Evolutionary conservation across 2,113 vertebrate species (phyloP).

Genomic region (Zosterops hypoxanthus): DNA sequence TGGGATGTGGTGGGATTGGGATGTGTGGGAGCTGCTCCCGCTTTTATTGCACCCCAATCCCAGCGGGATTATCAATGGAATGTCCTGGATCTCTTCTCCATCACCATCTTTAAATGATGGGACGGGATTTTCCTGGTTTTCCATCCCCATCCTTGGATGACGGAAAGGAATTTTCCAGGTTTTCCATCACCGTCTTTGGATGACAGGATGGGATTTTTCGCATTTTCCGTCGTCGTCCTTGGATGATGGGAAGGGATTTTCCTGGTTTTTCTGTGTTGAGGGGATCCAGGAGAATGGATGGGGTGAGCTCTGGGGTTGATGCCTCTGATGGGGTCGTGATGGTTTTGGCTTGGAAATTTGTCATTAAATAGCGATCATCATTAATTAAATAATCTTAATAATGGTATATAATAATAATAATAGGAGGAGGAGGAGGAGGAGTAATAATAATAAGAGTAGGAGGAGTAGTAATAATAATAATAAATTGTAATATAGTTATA

Average conservation of each 20-base stretch:
- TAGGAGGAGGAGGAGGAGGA: no score
- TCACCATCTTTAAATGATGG: no score
- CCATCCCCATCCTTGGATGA: no score
- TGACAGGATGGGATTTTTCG: background rate
- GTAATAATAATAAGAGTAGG: background rate
- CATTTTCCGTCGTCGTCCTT: no score
- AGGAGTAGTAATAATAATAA: background rate
- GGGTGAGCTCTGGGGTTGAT: fast-evolving
- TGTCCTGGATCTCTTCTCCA: no score
- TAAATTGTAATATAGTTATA: no score
- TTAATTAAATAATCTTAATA: no score
- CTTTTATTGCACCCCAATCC: background rate
- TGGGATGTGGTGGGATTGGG: fast-evolving
- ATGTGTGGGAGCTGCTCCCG: background rate
- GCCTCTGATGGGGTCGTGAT: fast-evolving
- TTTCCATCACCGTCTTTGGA: background rate
- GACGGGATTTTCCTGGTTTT: no score
- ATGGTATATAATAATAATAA: no score
- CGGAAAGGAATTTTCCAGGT: no score
- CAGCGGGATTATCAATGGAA: fast-evolving
- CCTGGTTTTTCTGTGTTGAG: fast-evolving
- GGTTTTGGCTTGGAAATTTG: fast-evolving
- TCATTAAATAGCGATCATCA: fast-evolving
- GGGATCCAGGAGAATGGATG: fast-evolving
- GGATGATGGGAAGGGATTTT: background rate